Evolutionary conservation across 2,888 invertebrate genomes (phyloP).

Genomic region (Gymnoscelis rufifasciata): DNA sequence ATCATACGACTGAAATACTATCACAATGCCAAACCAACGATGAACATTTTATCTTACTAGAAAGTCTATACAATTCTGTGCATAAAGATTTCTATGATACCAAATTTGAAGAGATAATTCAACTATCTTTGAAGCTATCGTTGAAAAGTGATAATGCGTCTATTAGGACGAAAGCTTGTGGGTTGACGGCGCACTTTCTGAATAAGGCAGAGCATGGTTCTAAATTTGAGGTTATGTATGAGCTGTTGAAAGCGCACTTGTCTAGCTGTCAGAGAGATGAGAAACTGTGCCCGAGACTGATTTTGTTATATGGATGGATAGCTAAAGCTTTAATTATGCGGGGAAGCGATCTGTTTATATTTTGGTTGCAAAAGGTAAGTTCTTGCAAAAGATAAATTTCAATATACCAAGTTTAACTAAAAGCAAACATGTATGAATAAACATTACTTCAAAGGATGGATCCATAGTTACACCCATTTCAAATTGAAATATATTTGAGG

Average conservation of each 20-base stretch:
- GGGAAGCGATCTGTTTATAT: conserved; percentile 54
- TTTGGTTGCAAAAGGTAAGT: conserved; percentile 67
- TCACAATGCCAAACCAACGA: conserved; percentile 47
- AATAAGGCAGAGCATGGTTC: conserved; percentile 75
- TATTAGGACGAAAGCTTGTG: conserved; percentile 62
- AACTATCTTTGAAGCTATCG: conserved; percentile 51
- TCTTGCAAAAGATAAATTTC: too few relatives aligned
- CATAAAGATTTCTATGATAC: conserved; percentile 54
- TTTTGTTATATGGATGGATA: conserved; percentile 64
- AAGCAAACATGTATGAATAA: too few relatives aligned
- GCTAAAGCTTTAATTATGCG: conserved; percentile 62
- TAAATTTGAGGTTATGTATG: conserved; percentile 60
- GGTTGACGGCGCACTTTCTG: conserved; percentile 77
- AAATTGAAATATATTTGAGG: too few relatives aligned
- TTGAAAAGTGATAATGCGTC: conserved; percentile 48
- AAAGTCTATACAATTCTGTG: conserved; percentile 74
- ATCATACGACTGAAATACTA: conserved; percentile 47
- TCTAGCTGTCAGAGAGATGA: conserved; percentile 38
- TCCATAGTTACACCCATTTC: too few relatives aligned
- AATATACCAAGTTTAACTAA: too few relatives aligned
- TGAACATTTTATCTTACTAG: conserved; percentile 59
- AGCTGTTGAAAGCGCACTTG: conserved; percentile 47
- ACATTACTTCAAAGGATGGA: too few relatives aligned
- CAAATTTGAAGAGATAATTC: conserved; percentile 53
- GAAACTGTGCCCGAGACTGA: conserved; percentile 45